These are phyloP conservation scores for Brachirus orientalis DNA, from an alignment of 2,113 vertebrate species.

Conservation along the genomic window DNA sequence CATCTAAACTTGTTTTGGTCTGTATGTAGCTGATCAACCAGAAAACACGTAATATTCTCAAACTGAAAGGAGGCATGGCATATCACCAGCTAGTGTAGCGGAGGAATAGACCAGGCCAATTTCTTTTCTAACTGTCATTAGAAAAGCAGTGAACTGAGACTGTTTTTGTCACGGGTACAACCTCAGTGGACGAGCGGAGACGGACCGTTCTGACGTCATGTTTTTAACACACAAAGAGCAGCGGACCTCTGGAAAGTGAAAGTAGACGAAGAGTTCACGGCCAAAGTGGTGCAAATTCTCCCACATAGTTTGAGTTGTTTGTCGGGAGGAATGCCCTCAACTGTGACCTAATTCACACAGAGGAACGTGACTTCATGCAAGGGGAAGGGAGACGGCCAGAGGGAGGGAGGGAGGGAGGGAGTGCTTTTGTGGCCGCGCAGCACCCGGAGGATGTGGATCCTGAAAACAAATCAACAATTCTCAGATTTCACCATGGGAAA, in stretches of 20 bases:
- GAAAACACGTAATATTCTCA: too few relatives aligned
- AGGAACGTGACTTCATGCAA: constrained; percentile 65
- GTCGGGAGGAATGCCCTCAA: constrained; percentile 60
- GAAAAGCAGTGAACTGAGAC: too few relatives aligned
- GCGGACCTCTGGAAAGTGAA: background rate
- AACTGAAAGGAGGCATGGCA: too few relatives aligned
- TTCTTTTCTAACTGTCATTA: too few relatives aligned
- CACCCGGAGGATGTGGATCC: constrained; percentile 63
- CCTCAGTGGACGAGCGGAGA: too few relatives aligned
- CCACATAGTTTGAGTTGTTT: constrained; percentile 68
- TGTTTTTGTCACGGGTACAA: too few relatives aligned
- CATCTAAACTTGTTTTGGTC: too few relatives aligned
- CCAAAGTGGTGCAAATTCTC: background rate
- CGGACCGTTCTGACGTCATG: too few relatives aligned
- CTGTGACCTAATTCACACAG: constrained; percentile 74
- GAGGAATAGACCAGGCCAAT: too few relatives aligned
- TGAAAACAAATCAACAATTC: constrained; percentile 71
- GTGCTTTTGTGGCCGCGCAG: constrained; percentile 45
- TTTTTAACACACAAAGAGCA: too few relatives aligned
- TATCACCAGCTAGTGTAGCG: too few relatives aligned
- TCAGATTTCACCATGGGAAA: constrained; percentile 72
- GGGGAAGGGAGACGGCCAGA: constrained; percentile 10
- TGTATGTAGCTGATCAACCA: too few relatives aligned
- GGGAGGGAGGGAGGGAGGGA: constrained; percentile 9
- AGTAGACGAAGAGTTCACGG: background rate